Conservation (phyloP, 2,113 vertebrate species). For the Salvator merianae region DNA sequence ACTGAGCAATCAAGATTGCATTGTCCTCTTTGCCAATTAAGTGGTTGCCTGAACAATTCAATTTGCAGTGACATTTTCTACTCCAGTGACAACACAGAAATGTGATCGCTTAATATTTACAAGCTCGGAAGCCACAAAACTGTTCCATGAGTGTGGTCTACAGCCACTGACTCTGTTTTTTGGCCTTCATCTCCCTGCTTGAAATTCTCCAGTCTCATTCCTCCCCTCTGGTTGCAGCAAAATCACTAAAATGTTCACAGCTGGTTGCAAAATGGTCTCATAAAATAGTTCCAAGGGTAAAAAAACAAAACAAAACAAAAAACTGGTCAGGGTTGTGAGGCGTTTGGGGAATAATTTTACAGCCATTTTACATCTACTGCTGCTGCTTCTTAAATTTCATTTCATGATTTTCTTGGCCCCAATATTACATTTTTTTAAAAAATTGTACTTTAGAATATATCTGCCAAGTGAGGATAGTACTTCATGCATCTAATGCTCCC, state of each 20-base stretch:
- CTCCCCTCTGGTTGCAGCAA: background rate
- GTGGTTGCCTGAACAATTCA: background rate
- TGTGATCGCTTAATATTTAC: background rate
- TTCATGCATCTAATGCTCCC: background rate
- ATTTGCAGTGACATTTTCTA: background rate
- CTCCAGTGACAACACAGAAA: background rate
- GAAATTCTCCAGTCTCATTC: background rate
- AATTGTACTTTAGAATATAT: background rate
- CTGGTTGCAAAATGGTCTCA: background rate
- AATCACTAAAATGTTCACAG: background rate
- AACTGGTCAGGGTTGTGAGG: background rate
- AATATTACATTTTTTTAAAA: background rate
- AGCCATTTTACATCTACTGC: background rate
- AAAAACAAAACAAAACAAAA: no score
- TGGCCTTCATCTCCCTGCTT: background rate
- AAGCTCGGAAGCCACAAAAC: background rate
- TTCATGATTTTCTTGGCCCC: background rate
- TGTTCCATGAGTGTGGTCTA: background rate
- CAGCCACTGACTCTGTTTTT: background rate
- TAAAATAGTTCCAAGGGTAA: background rate
- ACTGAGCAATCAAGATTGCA: background rate
- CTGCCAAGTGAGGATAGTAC: background rate
- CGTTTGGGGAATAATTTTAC: background rate
- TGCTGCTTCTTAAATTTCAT: background rate
- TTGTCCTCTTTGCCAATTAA: no score